phyloP scores from a whole-genome alignment of 1,140 invertebrate genomes.

The Lamellibrachia luymesi region DNA sequence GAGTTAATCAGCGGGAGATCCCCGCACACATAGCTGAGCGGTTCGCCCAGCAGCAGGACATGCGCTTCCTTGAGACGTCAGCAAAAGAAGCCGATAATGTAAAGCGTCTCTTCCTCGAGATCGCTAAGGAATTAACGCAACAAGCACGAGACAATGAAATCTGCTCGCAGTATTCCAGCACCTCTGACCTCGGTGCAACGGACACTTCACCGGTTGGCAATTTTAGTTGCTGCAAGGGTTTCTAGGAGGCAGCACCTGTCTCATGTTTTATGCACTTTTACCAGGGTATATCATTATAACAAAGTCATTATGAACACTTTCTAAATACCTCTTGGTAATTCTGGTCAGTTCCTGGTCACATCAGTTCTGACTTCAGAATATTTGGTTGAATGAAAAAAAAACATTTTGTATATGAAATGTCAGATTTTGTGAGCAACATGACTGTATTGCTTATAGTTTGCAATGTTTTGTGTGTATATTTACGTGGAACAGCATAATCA shows the following conservation, averaged over 20 bases:
- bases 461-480: neutral
- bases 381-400: neutral
- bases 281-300: neutral
- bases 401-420: neutral
- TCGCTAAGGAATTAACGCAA: slow-evolving; percentile 64
- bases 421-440: neutral
- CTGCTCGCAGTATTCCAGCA: slow-evolving; percentile 30
- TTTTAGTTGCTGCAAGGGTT: slow-evolving; percentile 25
- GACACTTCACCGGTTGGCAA: slow-evolving; percentile 18
- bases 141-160: slow-evolving; percentile 45
- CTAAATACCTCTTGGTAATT: neutral
- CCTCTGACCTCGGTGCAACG: slow-evolving; percentile 16
- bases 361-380: neutral
- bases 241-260: neutral
- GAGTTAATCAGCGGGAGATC: slow-evolving; percentile 86
- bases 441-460: neutral
- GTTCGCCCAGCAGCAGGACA: slow-evolving; percentile 90
- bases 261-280: neutral
- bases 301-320: neutral
- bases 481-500: neutral
- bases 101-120: slow-evolving; percentile 82
- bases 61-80: slow-evolving; percentile 68
- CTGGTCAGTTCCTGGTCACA: neutral
- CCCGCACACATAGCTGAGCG: slow-evolving; percentile 91
- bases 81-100: slow-evolving; percentile 56